phyloP scores from a whole-genome alignment of 1,140 invertebrate genomes.

The Temnothorax curvispinosus region DNA sequence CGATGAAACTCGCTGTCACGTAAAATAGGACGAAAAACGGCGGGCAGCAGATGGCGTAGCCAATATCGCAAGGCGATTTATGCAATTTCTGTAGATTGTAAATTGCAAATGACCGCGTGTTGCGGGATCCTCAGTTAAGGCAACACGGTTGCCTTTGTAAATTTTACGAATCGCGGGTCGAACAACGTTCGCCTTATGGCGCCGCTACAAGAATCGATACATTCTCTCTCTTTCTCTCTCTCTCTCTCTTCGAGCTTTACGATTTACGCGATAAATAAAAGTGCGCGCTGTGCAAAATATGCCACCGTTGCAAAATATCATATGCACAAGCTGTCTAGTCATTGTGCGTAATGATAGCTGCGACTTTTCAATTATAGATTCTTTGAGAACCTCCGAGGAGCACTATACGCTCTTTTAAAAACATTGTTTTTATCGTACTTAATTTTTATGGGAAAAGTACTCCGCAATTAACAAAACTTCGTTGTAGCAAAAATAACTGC shows the following conservation, averaged over 20 bases:
- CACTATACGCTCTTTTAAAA: neutral
- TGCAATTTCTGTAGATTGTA: slow-evolving; percentile 60
- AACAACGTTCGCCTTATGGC: slow-evolving; percentile 15
- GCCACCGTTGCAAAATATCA: neutral
- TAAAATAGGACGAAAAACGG: slow-evolving; percentile 61
- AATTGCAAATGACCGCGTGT: slow-evolving; percentile 52
- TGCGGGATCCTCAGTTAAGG: slow-evolving; percentile 24
- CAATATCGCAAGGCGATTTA: slow-evolving; percentile 56
- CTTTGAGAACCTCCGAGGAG: neutral
- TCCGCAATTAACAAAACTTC: neutral
- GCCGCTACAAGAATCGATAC: neutral
- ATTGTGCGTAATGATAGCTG: neutral
- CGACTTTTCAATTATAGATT: neutral
- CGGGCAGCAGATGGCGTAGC: slow-evolving; percentile 53
- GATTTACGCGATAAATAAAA: neutral
- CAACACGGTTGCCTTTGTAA: slow-evolving; percentile 19
- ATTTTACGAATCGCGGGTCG: slow-evolving; percentile 32
- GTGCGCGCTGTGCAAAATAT: neutral
- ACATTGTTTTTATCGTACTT: neutral
- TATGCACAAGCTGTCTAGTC: neutral
- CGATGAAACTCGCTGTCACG: slow-evolving; percentile 55
- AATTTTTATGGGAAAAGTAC: neutral
- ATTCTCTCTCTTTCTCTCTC: neutral
- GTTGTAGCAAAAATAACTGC: neutral
- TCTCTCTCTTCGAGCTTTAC: neutral